These are phyloP conservation scores for Hirtodrosophila histrioides DNA, from an alignment of 2,888 invertebrate species.

Conservation along the genomic window DNA sequence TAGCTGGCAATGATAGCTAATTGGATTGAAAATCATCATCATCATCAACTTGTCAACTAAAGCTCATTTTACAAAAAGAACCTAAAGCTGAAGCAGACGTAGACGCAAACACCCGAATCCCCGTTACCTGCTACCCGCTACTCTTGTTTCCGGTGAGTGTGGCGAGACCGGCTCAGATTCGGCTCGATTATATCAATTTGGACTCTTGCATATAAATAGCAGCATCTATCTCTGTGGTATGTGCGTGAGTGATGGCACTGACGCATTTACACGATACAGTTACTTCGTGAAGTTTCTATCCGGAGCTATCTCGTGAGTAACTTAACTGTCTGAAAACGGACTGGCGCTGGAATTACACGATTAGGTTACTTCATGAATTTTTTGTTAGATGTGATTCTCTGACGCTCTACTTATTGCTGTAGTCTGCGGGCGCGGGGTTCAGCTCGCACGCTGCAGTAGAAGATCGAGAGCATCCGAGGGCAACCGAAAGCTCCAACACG, in stretches of 20 bases:
- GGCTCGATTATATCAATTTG: slow-evolving; percentile 67
- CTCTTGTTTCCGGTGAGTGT: slow-evolving; percentile 4
- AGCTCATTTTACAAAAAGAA: slow-evolving; percentile 2
- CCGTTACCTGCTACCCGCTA: slow-evolving; percentile 12
- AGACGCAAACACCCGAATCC: slow-evolving; percentile 9
- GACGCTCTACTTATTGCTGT: neutral
- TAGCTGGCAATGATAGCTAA: slow-evolving; percentile 35
- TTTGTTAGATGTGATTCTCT: neutral
- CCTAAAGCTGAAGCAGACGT: slow-evolving; percentile 18
- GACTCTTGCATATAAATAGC: too few relatives aligned
- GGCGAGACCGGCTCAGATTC: slow-evolving; percentile 25
- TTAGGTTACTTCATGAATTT: too few relatives aligned
- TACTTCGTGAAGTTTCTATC: too few relatives aligned
- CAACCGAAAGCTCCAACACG: neutral
- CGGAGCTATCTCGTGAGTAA: too few relatives aligned
- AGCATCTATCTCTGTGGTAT: too few relatives aligned
- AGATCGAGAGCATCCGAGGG: slow-evolving; percentile 11
- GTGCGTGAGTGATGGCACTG: neutral
- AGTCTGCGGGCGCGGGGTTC: neutral
- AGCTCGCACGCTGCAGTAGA: slow-evolving; percentile 17
- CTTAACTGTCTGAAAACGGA: too few relatives aligned
- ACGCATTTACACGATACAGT: too few relatives aligned
- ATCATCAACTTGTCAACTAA: neutral
- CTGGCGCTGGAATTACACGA: too few relatives aligned
- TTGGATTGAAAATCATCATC: slow-evolving; percentile 43